Percentiles rank a stretch among this genome's conserved stretches.
Conservation (phyloP, 92 coral and sea anemone species). For the Phymanthus crucifer region DNA sequence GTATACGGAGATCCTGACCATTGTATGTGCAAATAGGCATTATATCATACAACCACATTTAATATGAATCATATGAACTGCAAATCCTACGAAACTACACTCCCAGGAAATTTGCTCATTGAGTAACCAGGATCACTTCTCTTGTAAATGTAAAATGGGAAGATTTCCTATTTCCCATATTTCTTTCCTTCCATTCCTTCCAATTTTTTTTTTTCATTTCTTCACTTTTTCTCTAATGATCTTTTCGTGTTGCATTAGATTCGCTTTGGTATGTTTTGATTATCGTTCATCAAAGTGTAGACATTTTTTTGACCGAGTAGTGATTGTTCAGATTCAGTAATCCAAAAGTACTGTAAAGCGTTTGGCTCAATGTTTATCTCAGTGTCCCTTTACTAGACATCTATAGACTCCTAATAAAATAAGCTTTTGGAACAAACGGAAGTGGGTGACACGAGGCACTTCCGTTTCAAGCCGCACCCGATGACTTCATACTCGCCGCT, state of each 20-base stretch:
- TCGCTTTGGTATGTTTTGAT: background rate
- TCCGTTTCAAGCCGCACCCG: conserved; percentile 52
- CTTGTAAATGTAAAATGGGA: background rate
- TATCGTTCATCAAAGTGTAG: background rate
- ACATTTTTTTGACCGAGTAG: background rate
- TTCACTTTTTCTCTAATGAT: background rate
- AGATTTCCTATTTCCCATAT: background rate
- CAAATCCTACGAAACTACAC: background rate
- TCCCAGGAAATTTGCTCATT: background rate
- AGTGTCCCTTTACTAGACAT: background rate
- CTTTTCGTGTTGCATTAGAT: background rate
- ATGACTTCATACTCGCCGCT: conserved; percentile 36
- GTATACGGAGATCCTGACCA: background rate
- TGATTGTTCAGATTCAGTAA: background rate
- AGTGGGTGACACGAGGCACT: conserved; percentile 26
- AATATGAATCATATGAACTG: background rate
- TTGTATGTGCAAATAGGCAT: background rate
- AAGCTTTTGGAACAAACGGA: conserved; percentile 8
- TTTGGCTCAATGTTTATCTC: background rate
- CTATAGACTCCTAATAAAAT: background rate
- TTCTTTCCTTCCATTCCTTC: background rate
- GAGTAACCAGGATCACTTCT: background rate
- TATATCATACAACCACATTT: background rate
- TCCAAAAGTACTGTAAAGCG: background rate
- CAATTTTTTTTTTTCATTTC: too few relatives aligned